Percentiles rank a stretch among this genome's conserved stretches.
Evolutionary conservation across 2,113 vertebrate species (phyloP).

Genomic region (Fulmarus glacialis): DNA sequence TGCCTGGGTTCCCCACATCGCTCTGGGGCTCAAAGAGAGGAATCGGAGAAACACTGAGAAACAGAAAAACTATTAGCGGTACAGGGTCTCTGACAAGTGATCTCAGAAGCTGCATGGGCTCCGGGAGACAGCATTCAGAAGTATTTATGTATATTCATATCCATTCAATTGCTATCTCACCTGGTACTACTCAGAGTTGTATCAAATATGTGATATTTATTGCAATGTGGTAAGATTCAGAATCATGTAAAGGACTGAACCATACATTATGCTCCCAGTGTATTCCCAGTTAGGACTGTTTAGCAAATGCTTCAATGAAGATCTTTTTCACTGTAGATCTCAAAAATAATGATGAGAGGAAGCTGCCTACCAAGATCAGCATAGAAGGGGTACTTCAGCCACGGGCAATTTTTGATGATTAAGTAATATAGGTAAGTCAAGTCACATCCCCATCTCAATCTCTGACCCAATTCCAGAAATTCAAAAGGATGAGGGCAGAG

Average conservation of each 20-base stretch:
- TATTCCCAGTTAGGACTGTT: neutral
- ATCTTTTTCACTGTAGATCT: neutral
- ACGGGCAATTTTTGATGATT: neutral
- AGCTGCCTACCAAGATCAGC: neutral
- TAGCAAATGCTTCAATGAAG: neutral
- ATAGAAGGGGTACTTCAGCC: neutral
- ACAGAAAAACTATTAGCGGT: neutral
- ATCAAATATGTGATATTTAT: neutral
- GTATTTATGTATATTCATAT: neutral
- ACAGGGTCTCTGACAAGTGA: neutral
- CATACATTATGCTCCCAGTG: neutral
- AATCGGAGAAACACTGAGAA: neutral
- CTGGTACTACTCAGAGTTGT: neutral
- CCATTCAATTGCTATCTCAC: neutral
- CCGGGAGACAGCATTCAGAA: neutral
- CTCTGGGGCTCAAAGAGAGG: neutral
- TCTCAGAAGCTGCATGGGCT: neutral
- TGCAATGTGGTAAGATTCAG: neutral
- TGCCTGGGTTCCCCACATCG: neutral
- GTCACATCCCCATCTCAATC: neutral
- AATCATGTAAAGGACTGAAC: neutral
- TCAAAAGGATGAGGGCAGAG: neutral
- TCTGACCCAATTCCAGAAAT: neutral
- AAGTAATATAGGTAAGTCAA: neutral
- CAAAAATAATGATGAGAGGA: neutral